Conservation (phyloP, 1,140 invertebrate genomes). For the Eciton burchellii region DNA sequence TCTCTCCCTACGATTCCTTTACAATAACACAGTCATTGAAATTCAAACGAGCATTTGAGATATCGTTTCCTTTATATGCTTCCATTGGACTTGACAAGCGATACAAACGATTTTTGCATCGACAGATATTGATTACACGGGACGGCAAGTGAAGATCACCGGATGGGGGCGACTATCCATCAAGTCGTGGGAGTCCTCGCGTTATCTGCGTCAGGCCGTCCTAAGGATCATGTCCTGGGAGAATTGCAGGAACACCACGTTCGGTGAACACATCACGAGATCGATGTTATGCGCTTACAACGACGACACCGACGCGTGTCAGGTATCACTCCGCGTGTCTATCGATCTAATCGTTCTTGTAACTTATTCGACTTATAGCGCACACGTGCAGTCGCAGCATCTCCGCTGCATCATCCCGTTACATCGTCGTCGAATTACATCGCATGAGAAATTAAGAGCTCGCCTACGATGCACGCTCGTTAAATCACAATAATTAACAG, state of each 20-base stretch:
- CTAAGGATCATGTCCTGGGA: slow-evolving; percentile 83
- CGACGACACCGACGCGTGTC: slow-evolving; percentile 87
- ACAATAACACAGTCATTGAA: not conserved
- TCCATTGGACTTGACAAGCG: not conserved
- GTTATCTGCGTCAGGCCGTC: slow-evolving; percentile 85
- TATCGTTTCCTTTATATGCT: not conserved
- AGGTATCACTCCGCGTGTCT: slow-evolving; percentile 80
- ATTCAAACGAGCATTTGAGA: not conserved
- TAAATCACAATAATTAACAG: slow-evolving; percentile 27
- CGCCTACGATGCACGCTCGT: not conserved
- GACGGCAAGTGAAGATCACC: slow-evolving; percentile 85
- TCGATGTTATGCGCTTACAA: slow-evolving; percentile 86
- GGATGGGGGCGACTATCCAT: slow-evolving; percentile 88
- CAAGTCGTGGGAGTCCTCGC: slow-evolving; percentile 83
- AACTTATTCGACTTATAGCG: not conserved
- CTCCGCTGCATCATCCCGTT: not conserved
- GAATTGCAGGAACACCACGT: slow-evolving; percentile 81
- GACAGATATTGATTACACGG: slow-evolving; percentile 82
- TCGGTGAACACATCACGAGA: slow-evolving; percentile 82
- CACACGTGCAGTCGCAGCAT: not conserved
- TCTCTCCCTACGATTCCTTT: not conserved
- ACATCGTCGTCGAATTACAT: not conserved
- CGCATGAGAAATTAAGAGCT: not conserved
- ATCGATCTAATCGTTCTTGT: not conserved
- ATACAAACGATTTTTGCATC: slow-evolving; percentile 35